Conservation (phyloP, 1,140 invertebrate species). For the Pogonomyrmex californicus region DNA sequence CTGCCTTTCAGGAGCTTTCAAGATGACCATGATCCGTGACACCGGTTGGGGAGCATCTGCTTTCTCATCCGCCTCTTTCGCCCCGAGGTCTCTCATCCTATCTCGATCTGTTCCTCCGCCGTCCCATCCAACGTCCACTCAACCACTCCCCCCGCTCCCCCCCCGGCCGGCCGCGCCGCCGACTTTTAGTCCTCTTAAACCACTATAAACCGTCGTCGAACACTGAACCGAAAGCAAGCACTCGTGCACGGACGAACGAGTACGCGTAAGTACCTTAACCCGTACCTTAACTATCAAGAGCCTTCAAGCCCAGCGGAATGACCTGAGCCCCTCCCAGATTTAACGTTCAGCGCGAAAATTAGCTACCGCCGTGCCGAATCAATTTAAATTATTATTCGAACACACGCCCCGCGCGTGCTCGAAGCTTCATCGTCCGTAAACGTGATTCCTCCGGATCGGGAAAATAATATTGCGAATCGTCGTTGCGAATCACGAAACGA, state of each 20-base stretch:
- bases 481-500: background rate
- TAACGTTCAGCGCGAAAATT: slow-evolving; percentile 44
- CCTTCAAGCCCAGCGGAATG: slow-evolving; percentile 34
- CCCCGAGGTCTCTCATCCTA: slow-evolving; percentile 64
- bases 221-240: slow-evolving; percentile 67
- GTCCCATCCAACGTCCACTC: background rate
- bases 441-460: background rate
- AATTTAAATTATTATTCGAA: slow-evolving; percentile 55
- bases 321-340: background rate
- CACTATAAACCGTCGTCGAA: slow-evolving; percentile 69
- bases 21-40: slow-evolving; percentile 77
- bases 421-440: background rate
- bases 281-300: slow-evolving; percentile 56
- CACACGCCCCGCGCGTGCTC: background rate
- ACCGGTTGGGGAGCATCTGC: slow-evolving; percentile 65
- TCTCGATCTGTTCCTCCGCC: slow-evolving; percentile 64
- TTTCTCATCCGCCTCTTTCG: slow-evolving; percentile 67
- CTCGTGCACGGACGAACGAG: slow-evolving; percentile 59
- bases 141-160: background rate
- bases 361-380: slow-evolving; percentile 28
- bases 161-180: too few relatives aligned
- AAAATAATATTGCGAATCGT: background rate
- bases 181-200: slow-evolving; percentile 52
- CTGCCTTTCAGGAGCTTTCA: slow-evolving; percentile 71
- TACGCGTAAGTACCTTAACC: slow-evolving; percentile 56